Base-by-base conservation (phyloP, 1,140 invertebrate species). In the Alviniconcha marisindica region DNA sequence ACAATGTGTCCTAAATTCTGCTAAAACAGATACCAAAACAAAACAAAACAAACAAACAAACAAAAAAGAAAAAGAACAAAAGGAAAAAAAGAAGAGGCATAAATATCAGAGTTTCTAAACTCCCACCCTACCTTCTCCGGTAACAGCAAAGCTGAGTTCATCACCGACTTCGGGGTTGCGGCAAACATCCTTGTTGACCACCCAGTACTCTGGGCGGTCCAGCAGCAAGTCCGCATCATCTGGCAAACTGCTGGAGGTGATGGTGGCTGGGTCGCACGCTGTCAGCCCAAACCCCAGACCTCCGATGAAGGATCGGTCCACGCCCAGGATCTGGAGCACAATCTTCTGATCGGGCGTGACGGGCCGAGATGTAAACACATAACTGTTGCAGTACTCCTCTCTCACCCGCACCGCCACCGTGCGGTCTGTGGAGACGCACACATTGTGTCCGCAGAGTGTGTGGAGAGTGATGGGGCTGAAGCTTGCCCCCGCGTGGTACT, bases 121-220 rank as follows among this genome's bases (percentile, higher is more conserved):
- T 18, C 44, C 5, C 5, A 18, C 44, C 78, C 88, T 89, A 94
- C 95, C 97, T 85, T 95, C 96, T 82, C 95, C 93, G 0, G 96
- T 96, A 18, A 99, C 94, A 83, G 95, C 96, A 90, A 99, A 97
- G n/a, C 96, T 95, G 7, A 99, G 95, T 92, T 98, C 97, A 92
- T 99, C 98, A 0, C 97, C 97, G 38, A 96, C 95, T 84, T 96
- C 94, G 0, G 97, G 95, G 54, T 95, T 96, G 42, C 96, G 95
- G 0, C 97, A 97, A 2, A 99, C 97, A 91, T 99, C 97, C 88
- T 98, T 97, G 87, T 96, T 96, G 0, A 99, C 97, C 1, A 99
- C 97, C 98, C 98, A 99, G 92, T 99, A 99, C 90, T 99, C 98
- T 0, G 96, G 96, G n/a, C 98, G 94, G 92, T 99, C 98, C 2